These are phyloP conservation scores for Clepsis dumicolana DNA, from an alignment of 2,888 invertebrate genomes.

Conservation along the genomic window DNA sequence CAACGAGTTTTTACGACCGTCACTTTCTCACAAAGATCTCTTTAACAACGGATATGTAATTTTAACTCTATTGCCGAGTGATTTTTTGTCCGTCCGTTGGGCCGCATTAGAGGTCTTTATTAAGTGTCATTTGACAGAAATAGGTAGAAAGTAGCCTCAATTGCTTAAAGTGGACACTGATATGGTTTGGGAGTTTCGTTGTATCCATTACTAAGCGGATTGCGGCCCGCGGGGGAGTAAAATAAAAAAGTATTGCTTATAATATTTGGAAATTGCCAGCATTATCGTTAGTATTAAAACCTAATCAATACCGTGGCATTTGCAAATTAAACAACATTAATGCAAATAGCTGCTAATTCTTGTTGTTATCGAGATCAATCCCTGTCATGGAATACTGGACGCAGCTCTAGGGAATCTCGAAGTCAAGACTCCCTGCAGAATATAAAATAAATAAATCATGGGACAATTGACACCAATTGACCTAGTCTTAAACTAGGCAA, in stretches of 20 bases:
- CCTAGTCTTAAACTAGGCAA: too few species aligned
- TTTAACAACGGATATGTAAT: slow-evolving; percentile 45
- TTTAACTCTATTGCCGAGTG: slow-evolving; percentile 39
- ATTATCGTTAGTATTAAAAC: too few species aligned
- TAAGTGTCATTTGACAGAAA: slow-evolving; percentile 40
- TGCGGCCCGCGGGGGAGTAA: too few species aligned
- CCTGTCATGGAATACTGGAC: too few species aligned
- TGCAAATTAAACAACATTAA: too few species aligned
- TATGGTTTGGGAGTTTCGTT: slow-evolving; percentile 17
- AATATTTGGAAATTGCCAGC: background rate
- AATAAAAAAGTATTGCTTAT: background rate
- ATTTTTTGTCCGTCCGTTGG: slow-evolving; percentile 38
- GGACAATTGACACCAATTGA: too few species aligned
- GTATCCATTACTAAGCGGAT: slow-evolving; percentile 8
- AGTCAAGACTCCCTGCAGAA: too few species aligned
- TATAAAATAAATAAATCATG: too few species aligned
- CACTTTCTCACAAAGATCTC: slow-evolving; percentile 44
- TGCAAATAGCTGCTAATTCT: too few species aligned
- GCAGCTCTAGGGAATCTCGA: too few species aligned
- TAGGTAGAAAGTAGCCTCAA: slow-evolving; percentile 40
- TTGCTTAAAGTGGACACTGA: slow-evolving; percentile 38
- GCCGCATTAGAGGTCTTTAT: slow-evolving; percentile 39
- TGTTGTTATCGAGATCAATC: too few species aligned
- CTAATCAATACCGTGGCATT: too few species aligned
- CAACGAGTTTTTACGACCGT: slow-evolving; percentile 25